Conservation (phyloP, 2,888 invertebrate species). For the Cabera pusaria region DNA sequence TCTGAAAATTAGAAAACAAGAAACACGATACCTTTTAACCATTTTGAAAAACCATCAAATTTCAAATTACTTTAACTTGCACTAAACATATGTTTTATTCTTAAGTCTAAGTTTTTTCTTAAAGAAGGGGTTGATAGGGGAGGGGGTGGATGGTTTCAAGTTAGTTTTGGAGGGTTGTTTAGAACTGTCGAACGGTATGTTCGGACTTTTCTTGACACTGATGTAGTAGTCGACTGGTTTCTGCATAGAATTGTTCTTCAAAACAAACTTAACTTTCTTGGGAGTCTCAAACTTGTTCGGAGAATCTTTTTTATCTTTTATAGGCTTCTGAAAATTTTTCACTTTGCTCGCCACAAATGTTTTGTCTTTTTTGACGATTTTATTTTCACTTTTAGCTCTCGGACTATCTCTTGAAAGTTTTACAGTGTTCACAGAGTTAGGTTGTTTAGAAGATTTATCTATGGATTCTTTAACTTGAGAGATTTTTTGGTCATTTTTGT, state of each 20-base stretch:
- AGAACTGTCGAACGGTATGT: conserved; percentile 88
- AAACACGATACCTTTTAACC: too few species aligned
- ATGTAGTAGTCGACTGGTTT: conserved; percentile 88
- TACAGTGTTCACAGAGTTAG: too few species aligned
- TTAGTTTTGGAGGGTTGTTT: conserved; percentile 88
- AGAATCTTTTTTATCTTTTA: conserved; percentile 26
- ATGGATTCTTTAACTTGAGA: conserved; percentile 1
- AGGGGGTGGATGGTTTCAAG: conserved; percentile 87
- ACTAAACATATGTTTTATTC: conserved; percentile 15
- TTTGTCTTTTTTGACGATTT: conserved; percentile 13
- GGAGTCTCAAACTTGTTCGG: conserved; percentile 43
- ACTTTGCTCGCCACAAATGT: conserved; percentile 52
- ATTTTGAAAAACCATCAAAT: too few species aligned
- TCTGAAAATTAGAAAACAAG: too few species aligned
- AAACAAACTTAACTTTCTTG: conserved; percentile 89
- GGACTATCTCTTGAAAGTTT: too few species aligned
- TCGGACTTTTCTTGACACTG: conserved; percentile 88
- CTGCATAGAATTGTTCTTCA: conserved; percentile 88
- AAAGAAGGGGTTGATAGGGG: conserved; percentile 91
- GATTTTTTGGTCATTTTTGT: neutral
- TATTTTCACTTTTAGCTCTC: too few species aligned
- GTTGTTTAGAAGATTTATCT: conserved; percentile 3
- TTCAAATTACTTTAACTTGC: too few species aligned
- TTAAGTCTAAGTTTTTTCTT: conserved; percentile 72
- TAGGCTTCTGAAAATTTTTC: conserved; percentile 54